Evolutionary conservation across 1,140 invertebrate species (phyloP).

Genomic region (Nylanderia fulva): DNA sequence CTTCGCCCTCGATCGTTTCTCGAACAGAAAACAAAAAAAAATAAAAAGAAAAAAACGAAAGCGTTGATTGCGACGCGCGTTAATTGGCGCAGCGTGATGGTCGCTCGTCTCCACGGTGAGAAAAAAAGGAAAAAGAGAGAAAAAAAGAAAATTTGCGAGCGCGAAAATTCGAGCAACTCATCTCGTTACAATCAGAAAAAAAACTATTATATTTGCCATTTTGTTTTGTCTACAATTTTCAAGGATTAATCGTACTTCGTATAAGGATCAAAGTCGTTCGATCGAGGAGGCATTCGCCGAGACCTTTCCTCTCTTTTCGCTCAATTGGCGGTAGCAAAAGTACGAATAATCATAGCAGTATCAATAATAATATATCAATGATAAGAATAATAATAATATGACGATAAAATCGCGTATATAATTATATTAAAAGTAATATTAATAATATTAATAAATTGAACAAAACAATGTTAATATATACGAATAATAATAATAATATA

Average conservation of each 20-base stretch:
- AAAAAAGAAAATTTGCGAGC: slow-evolving; percentile 4
- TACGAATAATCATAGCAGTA: slow-evolving; percentile 79
- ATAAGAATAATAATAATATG: slow-evolving; percentile 57
- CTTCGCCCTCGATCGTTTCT: slow-evolving; percentile 16
- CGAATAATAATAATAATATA: slow-evolving; percentile 48
- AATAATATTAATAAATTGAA: slow-evolving; percentile 35
- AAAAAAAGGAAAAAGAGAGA: background rate
- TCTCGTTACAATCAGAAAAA: slow-evolving; percentile 9
- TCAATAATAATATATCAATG: slow-evolving; percentile 76
- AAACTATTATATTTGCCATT: background rate
- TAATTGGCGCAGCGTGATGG: slow-evolving; percentile 23
- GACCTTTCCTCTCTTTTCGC: slow-evolving; percentile 14
- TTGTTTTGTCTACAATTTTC: background rate
- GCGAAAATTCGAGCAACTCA: slow-evolving; percentile 28
- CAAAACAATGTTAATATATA: slow-evolving; percentile 41
- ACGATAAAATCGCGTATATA: slow-evolving; percentile 56
- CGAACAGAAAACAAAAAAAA: background rate
- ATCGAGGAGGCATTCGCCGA: slow-evolving; percentile 27
- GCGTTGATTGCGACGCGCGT: slow-evolving; percentile 4
- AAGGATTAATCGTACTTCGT: background rate
- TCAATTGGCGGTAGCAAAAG: slow-evolving; percentile 17
- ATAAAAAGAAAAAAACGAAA: background rate
- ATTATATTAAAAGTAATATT: slow-evolving; percentile 54
- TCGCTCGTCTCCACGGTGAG: background rate
- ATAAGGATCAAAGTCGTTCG: background rate